Evolutionary conservation across 2,888 invertebrate genomes (phyloP).

Genomic region (Incurvaria masculella): DNA sequence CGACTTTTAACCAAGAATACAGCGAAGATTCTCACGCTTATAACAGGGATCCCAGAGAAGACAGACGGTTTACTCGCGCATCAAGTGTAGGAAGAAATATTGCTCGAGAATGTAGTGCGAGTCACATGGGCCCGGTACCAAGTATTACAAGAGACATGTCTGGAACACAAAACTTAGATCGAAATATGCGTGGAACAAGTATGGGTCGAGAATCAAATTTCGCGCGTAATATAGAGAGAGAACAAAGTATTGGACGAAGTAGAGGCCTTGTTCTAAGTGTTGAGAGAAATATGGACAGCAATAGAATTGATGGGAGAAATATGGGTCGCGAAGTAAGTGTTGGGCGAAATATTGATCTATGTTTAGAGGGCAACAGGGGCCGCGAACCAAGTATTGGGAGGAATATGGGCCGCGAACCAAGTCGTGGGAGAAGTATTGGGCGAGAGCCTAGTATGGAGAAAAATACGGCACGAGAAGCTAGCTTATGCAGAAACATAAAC

Average conservation of each 20-base stretch:
- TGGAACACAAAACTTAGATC: too few relatives aligned
- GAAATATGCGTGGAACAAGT: too few relatives aligned
- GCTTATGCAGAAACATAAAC: background rate
- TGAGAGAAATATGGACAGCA: constrained; percentile 17
- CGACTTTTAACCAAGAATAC: background rate
- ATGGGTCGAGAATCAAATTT: background rate
- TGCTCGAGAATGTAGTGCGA: background rate
- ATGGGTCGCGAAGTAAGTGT: constrained; percentile 16
- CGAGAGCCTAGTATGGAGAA: constrained; percentile 5
- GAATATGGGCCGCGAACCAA: constrained; percentile 19
- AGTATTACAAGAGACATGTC: too few relatives aligned
- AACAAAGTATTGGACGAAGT: constrained; percentile 8
- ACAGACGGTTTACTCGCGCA: background rate
- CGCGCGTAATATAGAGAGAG: background rate
- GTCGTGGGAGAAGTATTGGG: constrained; percentile 1
- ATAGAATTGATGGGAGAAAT: constrained; percentile 14
- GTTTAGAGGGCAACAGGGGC: constrained; percentile 29
- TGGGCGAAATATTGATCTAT: constrained; percentile 16
- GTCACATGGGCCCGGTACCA: background rate
- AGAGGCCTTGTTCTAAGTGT: constrained; percentile 25
- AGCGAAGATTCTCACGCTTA: background rate
- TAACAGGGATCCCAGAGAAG: background rate
- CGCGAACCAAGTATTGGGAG: constrained; percentile 43
- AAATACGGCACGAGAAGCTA: constrained; percentile 4
- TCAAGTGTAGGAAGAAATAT: background rate